Evolutionary conservation across 2,113 vertebrate species (phyloP), one percentile per base, ranked within the genome.

Genomic region (Scomber colias): DNA sequence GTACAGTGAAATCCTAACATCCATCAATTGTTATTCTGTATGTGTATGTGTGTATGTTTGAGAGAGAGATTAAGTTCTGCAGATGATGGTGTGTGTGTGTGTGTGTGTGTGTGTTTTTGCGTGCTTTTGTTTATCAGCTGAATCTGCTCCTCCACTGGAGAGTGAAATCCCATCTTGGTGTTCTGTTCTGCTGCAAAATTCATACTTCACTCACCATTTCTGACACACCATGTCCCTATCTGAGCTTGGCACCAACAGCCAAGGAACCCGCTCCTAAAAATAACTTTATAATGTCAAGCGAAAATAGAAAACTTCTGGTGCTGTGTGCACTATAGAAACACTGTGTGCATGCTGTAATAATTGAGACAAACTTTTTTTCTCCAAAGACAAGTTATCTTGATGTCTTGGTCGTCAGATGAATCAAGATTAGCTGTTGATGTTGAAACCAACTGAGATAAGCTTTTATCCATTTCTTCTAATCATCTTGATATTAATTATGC

Each of bases 131-230:
- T 40, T 40, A 51, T 67, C 51, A 49, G 35, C 31, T 66, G 56
- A 77, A 77, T 27, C 51, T 71, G 69, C 53, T 40, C 71, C 63
- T 51, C 44, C 46, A 31, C 60, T 56, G 27, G 44, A 53, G 50
- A 85, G 73, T 69, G 17, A 69, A 87, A 88, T 84, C 60, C 86
- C 71, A 45, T 83, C 71, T 82, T 53, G 11, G n/a, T n/a, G n/a
- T n/a, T n/a, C n/a, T n/a, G n/a, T n/a, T n/a, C n/a, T n/a, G n/a
- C n/a, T n/a, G 44, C 86, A 84, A 84, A 74, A 69, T 78, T 75
- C 69, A 73, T 30, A 44, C 75, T 81, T 65, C 50, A 30, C 35
- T 48, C 74, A 40, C 63, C 19, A 21, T 81, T 76, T 55, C 57
- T 77, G 70, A 90, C 51, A 84, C 81, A 30, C 49, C 44, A 21